A percentile compares a stretch with the other conserved stretches of the same genome.
Conservation (phyloP, 2,797 vertebrate genomes). For the Decapterus maruadsi region DNA sequence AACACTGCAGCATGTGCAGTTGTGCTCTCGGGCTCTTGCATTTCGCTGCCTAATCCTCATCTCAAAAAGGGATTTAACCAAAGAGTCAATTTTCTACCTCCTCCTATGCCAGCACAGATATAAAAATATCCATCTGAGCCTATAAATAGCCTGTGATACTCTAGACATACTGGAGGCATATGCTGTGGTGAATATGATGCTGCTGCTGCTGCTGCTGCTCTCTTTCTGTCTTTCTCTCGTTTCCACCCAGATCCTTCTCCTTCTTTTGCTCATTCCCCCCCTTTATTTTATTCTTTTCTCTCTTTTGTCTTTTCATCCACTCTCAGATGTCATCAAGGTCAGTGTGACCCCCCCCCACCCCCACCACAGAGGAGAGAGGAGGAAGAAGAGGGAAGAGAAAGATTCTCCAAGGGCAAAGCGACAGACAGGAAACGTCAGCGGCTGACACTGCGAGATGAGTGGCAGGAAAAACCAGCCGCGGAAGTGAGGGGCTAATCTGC, state of each 20-base stretch:
- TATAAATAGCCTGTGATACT: slow-evolving; percentile 74
- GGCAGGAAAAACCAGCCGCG: slow-evolving; percentile 27
- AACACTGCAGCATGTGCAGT: slow-evolving; percentile 11
- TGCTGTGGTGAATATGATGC: slow-evolving; percentile 34
- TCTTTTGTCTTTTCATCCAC: slow-evolving; percentile 7
- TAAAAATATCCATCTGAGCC: slow-evolving; percentile 70
- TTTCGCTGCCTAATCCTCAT: slow-evolving; percentile 68
- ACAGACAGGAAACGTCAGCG: slow-evolving; percentile 26
- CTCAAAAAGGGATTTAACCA: slow-evolving; percentile 67
- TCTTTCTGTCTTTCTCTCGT: slow-evolving; percentile 1
- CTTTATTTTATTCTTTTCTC: not conserved
- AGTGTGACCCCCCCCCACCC: slow-evolving; percentile 53
- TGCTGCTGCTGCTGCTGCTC: not conserved
- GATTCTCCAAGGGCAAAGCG: not conserved
- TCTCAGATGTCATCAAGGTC: slow-evolving; percentile 54
- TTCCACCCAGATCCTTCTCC: slow-evolving; percentile 7
- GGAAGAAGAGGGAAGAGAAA: not conserved
- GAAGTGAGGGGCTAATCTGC: slow-evolving; percentile 42
- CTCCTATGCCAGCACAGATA: slow-evolving; percentile 48
- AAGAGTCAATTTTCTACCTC: slow-evolving; percentile 63
- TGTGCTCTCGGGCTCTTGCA: slow-evolving; percentile 30
- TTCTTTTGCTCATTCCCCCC: not conserved
- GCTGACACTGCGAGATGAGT: not conserved
- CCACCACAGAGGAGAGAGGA: not conserved
- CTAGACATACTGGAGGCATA: slow-evolving; percentile 55